Conservation (phyloP, 2,113 vertebrate genomes). For the Panthera uncia region DNA sequence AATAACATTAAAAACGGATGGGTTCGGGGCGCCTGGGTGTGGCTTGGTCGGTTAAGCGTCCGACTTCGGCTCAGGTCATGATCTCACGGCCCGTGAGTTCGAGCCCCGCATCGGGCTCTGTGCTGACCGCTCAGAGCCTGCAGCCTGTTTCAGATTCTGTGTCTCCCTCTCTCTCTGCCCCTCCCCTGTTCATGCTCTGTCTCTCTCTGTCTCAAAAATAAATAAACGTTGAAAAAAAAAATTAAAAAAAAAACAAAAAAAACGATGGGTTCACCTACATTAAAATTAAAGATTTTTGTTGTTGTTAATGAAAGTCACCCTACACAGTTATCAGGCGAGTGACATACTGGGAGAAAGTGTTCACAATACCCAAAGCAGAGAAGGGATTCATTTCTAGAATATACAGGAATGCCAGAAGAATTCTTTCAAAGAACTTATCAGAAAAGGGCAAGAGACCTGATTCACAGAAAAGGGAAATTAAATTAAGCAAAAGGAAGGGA, state of each 20-base stretch:
- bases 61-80: too few species aligned
- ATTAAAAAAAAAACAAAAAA: too few species aligned
- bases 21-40: too few species aligned
- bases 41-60: too few species aligned
- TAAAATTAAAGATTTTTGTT: slow-evolving; percentile 32
- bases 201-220: too few species aligned
- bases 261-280: not conserved
- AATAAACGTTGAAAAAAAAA: too few species aligned
- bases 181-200: too few species aligned
- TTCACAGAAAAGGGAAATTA: slow-evolving; percentile 14
- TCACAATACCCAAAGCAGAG: not conserved
- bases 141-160: too few species aligned
- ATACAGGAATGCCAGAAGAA: not conserved
- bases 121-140: too few species aligned
- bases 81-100: too few species aligned
- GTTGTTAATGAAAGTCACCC: not conserved
- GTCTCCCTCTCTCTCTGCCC: too few species aligned
- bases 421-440: not conserved
- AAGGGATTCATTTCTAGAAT: not conserved
- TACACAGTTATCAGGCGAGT: not conserved
- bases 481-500: slow-evolving; percentile 18
- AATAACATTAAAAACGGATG: not conserved
- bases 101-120: too few species aligned
- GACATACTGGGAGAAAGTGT: not conserved
- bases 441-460: slow-evolving; percentile 7